Conservation (phyloP, 2,888 invertebrate genomes). For the Chrysolina americana region DNA sequence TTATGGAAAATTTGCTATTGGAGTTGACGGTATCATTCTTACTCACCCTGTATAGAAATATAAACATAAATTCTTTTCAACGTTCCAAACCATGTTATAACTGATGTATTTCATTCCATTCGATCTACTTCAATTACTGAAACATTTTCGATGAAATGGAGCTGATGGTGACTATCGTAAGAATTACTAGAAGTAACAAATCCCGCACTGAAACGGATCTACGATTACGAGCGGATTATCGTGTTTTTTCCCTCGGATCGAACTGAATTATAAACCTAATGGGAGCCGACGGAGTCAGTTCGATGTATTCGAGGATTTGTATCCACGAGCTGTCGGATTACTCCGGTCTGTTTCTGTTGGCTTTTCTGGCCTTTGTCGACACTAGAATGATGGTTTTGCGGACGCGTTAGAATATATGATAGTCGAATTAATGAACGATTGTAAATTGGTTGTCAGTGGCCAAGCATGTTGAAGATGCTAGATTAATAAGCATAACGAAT, state of each 20-base stretch:
- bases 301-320: conserved; percentile 17
- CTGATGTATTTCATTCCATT: neutral
- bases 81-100: neutral
- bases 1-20: too few relatives aligned
- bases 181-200: too few relatives aligned
- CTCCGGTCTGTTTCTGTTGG: conserved; percentile 7
- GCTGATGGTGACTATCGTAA: neutral
- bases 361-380: neutral
- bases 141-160: neutral
- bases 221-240: conserved; percentile 11
- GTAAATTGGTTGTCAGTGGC: too few relatives aligned
- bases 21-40: too few relatives aligned
- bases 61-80: neutral
- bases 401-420: neutral
- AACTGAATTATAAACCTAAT: conserved; percentile 8
- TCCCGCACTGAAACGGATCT: conserved; percentile 20
- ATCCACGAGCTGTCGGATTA: conserved; percentile 17
- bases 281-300: neutral
- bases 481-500: too few relatives aligned
- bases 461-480: too few relatives aligned
- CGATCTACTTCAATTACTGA: neutral
- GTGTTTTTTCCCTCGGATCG: neutral
- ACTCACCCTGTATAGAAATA: too few relatives aligned
- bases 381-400: neutral
- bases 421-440: too few relatives aligned